These are phyloP conservation scores for Agrochola macilenta DNA, from an alignment of 2,888 invertebrate genomes.

Conservation along the genomic window DNA sequence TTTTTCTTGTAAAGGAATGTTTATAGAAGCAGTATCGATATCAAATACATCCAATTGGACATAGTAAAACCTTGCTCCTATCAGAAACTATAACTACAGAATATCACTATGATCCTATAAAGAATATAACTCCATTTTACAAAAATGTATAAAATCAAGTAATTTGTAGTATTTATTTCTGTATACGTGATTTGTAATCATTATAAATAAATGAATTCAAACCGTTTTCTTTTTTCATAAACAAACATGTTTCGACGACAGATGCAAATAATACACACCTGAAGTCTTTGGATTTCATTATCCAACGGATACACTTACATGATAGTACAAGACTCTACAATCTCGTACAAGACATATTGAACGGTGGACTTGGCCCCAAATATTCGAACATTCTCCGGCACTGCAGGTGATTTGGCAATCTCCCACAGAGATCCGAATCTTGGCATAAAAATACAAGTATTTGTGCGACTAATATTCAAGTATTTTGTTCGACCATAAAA, in stretches of 20 bases:
- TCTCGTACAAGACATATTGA: conserved; percentile 6
- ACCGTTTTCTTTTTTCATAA: not conserved
- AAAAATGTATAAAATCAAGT: no score
- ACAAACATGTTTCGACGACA: not conserved
- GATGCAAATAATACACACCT: not conserved
- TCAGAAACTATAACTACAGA: not conserved
- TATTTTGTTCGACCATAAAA: conserved; percentile 25
- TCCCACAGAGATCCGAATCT: conserved; percentile 44
- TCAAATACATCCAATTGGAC: not conserved
- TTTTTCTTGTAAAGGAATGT: not conserved
- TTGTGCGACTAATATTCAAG: conserved; percentile 29
- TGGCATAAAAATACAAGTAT: conserved; percentile 54
- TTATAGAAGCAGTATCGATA: not conserved
- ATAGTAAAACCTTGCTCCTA: not conserved
- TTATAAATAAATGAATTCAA: no score
- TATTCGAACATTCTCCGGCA: conserved; percentile 33
- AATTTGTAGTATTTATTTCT: no score
- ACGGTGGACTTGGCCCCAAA: conserved; percentile 46
- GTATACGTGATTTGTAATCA: no score
- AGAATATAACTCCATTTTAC: not conserved
- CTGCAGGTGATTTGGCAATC: conserved; percentile 62
- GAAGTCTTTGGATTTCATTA: not conserved
- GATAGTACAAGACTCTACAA: conserved; percentile 4
- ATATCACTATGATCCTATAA: not conserved
- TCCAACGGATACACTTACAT: not conserved